Percentiles rank a stretch among this genome's conserved stretches.
These are phyloP conservation scores for Microctonus hyperodae DNA, from an alignment of 2,888 invertebrate species.

Conservation along the genomic window DNA sequence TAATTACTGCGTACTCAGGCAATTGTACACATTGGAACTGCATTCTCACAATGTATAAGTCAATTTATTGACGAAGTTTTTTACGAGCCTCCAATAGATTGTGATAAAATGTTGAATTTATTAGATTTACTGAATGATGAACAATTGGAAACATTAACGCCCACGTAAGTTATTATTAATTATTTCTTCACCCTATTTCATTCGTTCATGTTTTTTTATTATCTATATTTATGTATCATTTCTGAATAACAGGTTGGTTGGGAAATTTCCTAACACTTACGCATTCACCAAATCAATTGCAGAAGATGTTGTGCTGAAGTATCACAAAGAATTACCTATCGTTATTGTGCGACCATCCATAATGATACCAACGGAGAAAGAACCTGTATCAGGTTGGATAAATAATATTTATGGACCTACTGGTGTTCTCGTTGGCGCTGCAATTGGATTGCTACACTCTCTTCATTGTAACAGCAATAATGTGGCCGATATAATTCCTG, in stretches of 20 bases:
- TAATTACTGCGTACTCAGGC: slow-evolving; percentile 43
- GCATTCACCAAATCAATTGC: slow-evolving; percentile 77
- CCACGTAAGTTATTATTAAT: slow-evolving; percentile 47
- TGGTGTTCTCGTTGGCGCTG: slow-evolving; percentile 65
- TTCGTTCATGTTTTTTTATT: slow-evolving; percentile 1
- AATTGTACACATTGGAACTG: slow-evolving; percentile 59
- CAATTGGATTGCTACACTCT: slow-evolving; percentile 70
- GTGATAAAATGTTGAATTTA: slow-evolving; percentile 51
- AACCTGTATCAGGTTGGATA: slow-evolving; percentile 70
- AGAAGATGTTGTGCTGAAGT: slow-evolving; percentile 69
- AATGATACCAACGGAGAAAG: slow-evolving; percentile 61
- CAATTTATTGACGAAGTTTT: slow-evolving; percentile 56
- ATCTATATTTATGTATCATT: neutral
- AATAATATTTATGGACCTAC: slow-evolving; percentile 76
- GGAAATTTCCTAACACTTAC: slow-evolving; percentile 75
- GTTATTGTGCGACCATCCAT: slow-evolving; percentile 76
- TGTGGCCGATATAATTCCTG: slow-evolving; percentile 74
- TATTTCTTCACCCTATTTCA: neutral
- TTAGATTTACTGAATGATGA: slow-evolving; percentile 52
- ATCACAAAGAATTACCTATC: slow-evolving; percentile 68
- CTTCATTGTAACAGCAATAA: slow-evolving; percentile 66
- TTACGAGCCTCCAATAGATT: slow-evolving; percentile 51
- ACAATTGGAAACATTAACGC: slow-evolving; percentile 47
- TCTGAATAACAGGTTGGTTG: slow-evolving; percentile 61
- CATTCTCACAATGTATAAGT: slow-evolving; percentile 53